Conservation (phyloP, 2,113 vertebrate genomes). For the Rutilus rutilus region DNA sequence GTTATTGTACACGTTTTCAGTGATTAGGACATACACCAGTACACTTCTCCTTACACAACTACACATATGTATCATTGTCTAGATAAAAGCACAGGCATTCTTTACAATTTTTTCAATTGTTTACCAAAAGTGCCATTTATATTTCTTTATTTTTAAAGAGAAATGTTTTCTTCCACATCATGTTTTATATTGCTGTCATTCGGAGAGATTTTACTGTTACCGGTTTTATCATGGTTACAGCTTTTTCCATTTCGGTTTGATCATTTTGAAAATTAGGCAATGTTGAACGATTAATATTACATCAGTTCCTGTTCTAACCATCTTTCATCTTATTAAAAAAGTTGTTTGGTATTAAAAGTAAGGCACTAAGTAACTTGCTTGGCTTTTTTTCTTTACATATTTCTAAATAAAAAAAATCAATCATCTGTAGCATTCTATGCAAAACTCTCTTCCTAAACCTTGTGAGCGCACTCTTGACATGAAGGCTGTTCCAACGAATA, state of each 20-base stretch:
- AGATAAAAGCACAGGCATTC: slow-evolving; percentile 11
- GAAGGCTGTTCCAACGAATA: neutral
- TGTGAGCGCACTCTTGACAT: neutral
- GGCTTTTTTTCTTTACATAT: neutral
- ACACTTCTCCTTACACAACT: slow-evolving; percentile 3
- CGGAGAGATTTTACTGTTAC: neutral
- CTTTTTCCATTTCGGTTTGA: neutral
- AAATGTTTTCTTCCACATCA: slow-evolving; percentile 23
- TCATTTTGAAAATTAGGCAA: neutral
- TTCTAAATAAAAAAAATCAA: neutral
- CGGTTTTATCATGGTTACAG: neutral
- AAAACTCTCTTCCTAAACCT: slow-evolving; percentile 13
- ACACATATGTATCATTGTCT: neutral
- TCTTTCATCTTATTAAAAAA: neutral
- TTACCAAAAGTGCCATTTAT: slow-evolving; percentile 34
- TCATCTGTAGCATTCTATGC: neutral
- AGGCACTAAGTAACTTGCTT: neutral
- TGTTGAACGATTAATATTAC: neutral
- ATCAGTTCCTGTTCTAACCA: neutral
- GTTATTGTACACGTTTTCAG: neutral
- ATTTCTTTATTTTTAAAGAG: slow-evolving; percentile 30
- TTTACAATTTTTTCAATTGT: neutral
- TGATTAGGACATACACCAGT: neutral
- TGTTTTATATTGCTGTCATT: neutral
- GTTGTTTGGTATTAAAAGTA: neutral